Evolutionary conservation across 2,888 invertebrate species (phyloP), one percentile per base, ranked within the genome.

Genomic region (Masnerella sp.): DNA sequence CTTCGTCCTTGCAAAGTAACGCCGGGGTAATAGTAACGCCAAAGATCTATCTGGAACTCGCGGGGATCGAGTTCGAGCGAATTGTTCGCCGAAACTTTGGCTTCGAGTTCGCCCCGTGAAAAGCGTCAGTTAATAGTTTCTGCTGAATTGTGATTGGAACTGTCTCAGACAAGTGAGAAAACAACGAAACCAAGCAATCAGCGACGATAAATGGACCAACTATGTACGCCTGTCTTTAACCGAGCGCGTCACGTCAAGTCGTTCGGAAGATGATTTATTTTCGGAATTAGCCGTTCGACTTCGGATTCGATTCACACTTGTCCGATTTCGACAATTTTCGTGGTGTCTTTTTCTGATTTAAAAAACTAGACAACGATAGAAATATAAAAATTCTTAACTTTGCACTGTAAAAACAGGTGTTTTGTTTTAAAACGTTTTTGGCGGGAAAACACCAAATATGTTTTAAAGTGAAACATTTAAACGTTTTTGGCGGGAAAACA

Each of bases 111-210:
- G 28, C 11, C 47, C 14, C 25, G 32, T 58, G 76, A 74, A 76
- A 80, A 76, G 75, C 75, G 62, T 81, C 73, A 75, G 75, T 78
- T 76, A 68, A 58, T 70, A 75, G 74, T 75, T 78, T 69, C 75
- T 43, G 38, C 72, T 73, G 79, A 78, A 75, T 78, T 73, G 77
- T 65, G 77, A 76, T 78, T 72, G 68, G 54, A 40, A 7, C 56
- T 56, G 62, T 76, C 76, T 79, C 74, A 76, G 76, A 74, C 70
- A 61, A 72, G 70, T 40, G 69, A 38, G 49, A 58, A 58, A 58
- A 58, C 45, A 58, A 45, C 30, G 36, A 34, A 58, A 45, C 45
- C 43, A 22, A 62, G 54, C 71, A 42, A 56, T 58, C 45, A 58
- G 43, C 11, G 42, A 20, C 30, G 58, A 58, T 34, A 17, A 25